A percentile compares a stretch with the other conserved stretches of the same genome.
These are phyloP conservation scores for Sphaerodactylus townsendi DNA, from an alignment of 2,113 vertebrate species.

Conservation along the genomic window DNA sequence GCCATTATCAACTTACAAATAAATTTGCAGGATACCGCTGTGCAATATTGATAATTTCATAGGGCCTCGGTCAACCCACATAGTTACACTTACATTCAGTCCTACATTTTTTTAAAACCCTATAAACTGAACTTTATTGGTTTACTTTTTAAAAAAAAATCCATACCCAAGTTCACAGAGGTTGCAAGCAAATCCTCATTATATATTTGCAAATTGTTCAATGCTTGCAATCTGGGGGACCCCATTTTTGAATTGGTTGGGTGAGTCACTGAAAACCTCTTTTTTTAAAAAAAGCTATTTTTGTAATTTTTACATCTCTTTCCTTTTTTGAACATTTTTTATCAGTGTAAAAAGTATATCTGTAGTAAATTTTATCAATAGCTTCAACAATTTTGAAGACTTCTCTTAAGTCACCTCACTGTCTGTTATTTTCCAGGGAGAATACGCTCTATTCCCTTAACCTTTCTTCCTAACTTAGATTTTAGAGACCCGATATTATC, in stretches of 20 bases:
- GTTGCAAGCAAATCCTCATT: neutral
- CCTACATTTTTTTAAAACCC: neutral
- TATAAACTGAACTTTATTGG: neutral
- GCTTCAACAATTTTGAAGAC: slow-evolving; percentile 41
- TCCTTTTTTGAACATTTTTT: slow-evolving; percentile 16
- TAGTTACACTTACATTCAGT: neutral
- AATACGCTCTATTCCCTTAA: slow-evolving; percentile 19
- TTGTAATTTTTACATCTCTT: slow-evolving; percentile 12
- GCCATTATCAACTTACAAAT: neutral
- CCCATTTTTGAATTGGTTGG: neutral
- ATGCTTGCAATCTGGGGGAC: neutral
- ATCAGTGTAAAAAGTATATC: neutral
- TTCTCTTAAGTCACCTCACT: slow-evolving; percentile 9
- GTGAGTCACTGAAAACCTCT: neutral
- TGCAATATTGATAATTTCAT: neutral
- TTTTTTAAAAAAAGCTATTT: slow-evolving; percentile 20
- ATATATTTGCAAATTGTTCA: neutral
- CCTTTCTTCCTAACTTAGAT: slow-evolving; percentile 40
- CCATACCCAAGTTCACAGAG: neutral
- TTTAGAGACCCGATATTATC: slow-evolving; percentile 33
- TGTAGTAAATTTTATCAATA: slow-evolving; percentile 28
- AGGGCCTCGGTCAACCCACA: neutral
- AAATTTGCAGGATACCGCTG: neutral
- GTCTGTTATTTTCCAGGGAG: slow-evolving; percentile 36
- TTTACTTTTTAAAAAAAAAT: neutral